Base-by-base conservation (phyloP, 92 coral and sea anemone genomes). In the Epizoanthus fatuus region DNA sequence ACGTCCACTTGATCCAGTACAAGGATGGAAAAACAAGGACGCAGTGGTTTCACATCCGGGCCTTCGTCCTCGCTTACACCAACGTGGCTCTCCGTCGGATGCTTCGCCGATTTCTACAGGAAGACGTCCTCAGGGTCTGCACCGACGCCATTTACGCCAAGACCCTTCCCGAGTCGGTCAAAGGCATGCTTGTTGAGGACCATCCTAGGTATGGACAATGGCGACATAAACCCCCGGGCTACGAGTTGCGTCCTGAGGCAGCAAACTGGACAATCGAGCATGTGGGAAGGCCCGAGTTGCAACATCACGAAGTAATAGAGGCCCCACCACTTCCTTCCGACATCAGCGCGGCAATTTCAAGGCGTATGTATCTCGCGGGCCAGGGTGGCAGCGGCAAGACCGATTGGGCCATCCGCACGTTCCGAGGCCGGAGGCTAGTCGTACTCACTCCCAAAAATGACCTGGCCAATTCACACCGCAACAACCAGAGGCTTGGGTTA, bases 101-200 rank as follows among this genome's bases (percentile, higher is more conserved):
- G 91, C 56, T 81, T 14, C 74, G 91, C 60, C 86, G 82, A 16
- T 87, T 87, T 51, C 91, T 58, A 15, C 74, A 76, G 80, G 73
- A 80, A 12, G 86, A 80, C 6, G 91, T 87, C 45, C 75, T 80
- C 75, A 44, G 85, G 44, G 85, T 78, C 17, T 86, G 90, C 72
- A 86, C 90, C 9, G 90, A 86, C 72, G 85, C 90, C 69, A 86
- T 86, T 19, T 86, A 86, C 81, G 85, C 85, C 69, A 78, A 79
- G 69, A n/a, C 62, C 13, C 44, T 86, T 6, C 90, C 90, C 16
- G 11, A 0, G 38, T 55, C 32, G 72, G 83, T 60, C 55, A 39
- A 42, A 37, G 83, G 42, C 57, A 3, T 49, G 38, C 84, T 77
- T 16, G 90, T 86, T 0, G 90, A 77, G 84, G 64, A 84, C 13